Conservation (phyloP, 1,140 invertebrate genomes). For the Hydropsyche tenuis region DNA sequence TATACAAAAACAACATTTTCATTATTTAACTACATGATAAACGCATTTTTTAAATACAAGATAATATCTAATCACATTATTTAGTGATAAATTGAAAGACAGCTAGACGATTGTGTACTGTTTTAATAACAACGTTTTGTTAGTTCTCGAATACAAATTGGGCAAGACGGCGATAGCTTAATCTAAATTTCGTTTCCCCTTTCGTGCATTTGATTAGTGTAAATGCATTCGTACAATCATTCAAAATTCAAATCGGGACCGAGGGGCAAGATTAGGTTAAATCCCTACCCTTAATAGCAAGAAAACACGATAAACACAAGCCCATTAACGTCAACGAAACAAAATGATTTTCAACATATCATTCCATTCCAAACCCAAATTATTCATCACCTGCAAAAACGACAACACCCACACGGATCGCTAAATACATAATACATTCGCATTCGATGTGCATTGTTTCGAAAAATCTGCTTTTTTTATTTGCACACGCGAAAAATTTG, state of each 20-base stretch:
- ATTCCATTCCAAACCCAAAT: no score
- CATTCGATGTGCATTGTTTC: no score
- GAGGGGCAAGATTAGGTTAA: constrained; percentile 4
- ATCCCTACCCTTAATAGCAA: background rate
- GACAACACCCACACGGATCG: no score
- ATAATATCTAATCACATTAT: no score
- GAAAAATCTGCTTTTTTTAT: background rate
- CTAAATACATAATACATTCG: no score
- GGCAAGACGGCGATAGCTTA: constrained; percentile 28
- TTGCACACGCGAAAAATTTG: background rate
- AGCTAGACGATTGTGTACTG: background rate
- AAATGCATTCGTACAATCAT: constrained; percentile 27
- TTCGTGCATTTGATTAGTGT: constrained; percentile 25
- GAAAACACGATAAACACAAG: constrained; percentile 7
- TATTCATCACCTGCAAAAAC: no score
- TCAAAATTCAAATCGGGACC: constrained; percentile 27
- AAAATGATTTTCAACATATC: no score
- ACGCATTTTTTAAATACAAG: no score
- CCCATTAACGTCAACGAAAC: no score
- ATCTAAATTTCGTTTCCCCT: constrained; percentile 18
- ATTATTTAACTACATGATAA: no score
- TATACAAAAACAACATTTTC: no score
- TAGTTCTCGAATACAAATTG: constrained; percentile 28
- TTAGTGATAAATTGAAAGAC: background rate
- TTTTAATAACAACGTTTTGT: background rate